phyloP scores from a whole-genome alignment of 2,888 invertebrate genomes.

The Polydrusus cervinus region DNA sequence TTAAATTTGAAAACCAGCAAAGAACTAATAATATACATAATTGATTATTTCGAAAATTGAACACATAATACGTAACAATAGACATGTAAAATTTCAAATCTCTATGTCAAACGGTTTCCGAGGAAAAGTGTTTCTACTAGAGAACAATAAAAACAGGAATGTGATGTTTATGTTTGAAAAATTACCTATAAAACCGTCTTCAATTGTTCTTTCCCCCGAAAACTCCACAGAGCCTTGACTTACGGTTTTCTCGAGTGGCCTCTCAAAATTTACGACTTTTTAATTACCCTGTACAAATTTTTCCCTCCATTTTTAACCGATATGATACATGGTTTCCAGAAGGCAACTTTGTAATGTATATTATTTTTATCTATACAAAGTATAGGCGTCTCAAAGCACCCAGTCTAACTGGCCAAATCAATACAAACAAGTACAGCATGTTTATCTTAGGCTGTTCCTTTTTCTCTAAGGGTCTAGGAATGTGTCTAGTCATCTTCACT shows the following conservation, averaged over 20 bases:
- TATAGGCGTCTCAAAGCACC: neutral
- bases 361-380: neutral
- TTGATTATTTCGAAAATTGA: too few species aligned
- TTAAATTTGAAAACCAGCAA: too few species aligned
- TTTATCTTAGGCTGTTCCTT: slow-evolving; percentile 24
- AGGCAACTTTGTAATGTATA: slow-evolving; percentile 25
- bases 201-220: slow-evolving; percentile 6
- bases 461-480: slow-evolving; percentile 16
- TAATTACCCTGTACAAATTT: slow-evolving; percentile 28
- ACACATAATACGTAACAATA: too few species aligned
- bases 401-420: neutral
- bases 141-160: too few species aligned
- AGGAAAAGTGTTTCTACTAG: too few species aligned
- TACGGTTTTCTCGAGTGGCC: slow-evolving; percentile 18
- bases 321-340: slow-evolving; percentile 35
- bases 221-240: slow-evolving; percentile 8
- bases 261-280: slow-evolving; percentile 11
- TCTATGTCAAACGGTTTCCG: too few species aligned
- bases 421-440: neutral
- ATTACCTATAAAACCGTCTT: slow-evolving; percentile 19
- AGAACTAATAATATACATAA: too few species aligned
- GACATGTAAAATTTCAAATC: too few species aligned
- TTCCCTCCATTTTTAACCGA: slow-evolving; percentile 48
- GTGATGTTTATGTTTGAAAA: neutral
- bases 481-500: slow-evolving; percentile 46